phyloP scores from a whole-genome alignment of 2,888 invertebrate genomes.

The Scaptomyza cyrtandrae region DNA sequence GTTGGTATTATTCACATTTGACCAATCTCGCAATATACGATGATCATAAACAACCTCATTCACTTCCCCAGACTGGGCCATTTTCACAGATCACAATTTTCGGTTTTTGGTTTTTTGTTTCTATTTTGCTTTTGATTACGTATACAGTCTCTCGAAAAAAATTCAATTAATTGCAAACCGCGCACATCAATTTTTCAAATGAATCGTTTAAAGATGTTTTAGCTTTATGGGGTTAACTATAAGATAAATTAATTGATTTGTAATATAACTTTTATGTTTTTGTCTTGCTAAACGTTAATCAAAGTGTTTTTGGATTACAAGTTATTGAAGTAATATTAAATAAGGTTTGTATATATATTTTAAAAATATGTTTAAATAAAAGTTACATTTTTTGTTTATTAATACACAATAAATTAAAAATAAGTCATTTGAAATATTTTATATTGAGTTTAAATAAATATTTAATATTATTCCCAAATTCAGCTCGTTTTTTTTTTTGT shows the following conservation, averaged over 20 bases:
- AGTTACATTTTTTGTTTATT: too few species aligned
- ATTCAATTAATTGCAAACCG: neutral
- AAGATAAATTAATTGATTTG: neutral
- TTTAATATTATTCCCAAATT: too few species aligned
- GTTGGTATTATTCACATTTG: constrained; percentile 81
- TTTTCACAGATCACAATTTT: constrained; percentile 39
- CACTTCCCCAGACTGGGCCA: constrained; percentile 69
- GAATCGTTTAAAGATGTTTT: neutral
- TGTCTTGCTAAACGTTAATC: too few species aligned
- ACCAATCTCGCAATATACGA: constrained; percentile 83
- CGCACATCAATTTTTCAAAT: constrained; percentile 12
- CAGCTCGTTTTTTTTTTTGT: too few species aligned
- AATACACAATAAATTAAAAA: too few species aligned
- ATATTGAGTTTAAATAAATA: too few species aligned
- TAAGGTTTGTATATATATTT: too few species aligned
- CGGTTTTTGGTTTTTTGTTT: neutral
- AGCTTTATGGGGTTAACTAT: neutral
- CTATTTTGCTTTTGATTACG: neutral
- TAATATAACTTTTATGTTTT: too few species aligned
- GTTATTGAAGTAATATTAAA: too few species aligned
- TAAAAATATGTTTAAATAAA: too few species aligned
- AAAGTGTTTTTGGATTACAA: too few species aligned
- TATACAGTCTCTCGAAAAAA: neutral
- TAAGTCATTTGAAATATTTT: too few species aligned
- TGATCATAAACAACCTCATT: constrained; percentile 84